These are phyloP conservation scores for Ganaspis brasiliensis DNA, from an alignment of 2,888 invertebrate genomes.

Conservation along the genomic window DNA sequence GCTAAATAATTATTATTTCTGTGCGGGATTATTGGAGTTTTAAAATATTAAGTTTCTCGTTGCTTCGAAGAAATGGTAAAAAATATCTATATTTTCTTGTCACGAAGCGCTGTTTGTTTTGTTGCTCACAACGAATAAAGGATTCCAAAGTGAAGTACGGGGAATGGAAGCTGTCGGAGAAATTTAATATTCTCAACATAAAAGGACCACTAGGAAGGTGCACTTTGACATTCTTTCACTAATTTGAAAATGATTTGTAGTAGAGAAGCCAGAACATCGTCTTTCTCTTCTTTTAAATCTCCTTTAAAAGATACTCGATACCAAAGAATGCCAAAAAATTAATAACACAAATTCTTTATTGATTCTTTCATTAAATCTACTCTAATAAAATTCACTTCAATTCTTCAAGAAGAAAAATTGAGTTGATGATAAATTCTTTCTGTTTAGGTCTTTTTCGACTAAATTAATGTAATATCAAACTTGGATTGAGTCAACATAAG, in stretches of 20 bases:
- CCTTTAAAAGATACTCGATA: conserved; percentile 21
- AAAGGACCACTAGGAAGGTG: conserved; percentile 53
- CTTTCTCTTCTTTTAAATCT: conserved; percentile 9
- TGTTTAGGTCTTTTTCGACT: background rate
- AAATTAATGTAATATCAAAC: too few species aligned
- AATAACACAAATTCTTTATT: background rate
- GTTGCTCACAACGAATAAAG: conserved; percentile 27
- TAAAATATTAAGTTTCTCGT: background rate
- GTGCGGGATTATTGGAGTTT: too few species aligned
- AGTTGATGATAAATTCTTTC: background rate
- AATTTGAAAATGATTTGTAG: conserved; percentile 66
- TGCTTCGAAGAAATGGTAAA: background rate
- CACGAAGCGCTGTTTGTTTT: conserved; percentile 24
- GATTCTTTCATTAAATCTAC: background rate
- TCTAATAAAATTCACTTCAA: too few species aligned
- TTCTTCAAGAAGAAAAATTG: too few species aligned
- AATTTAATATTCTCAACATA: conserved; percentile 69
- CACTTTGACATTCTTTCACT: conserved; percentile 60
- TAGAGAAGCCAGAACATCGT: conserved; percentile 32
- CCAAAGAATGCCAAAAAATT: conserved; percentile 15
- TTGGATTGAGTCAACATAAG: too few species aligned
- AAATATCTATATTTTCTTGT: conserved; percentile 13
- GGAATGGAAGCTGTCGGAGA: conserved; percentile 60
- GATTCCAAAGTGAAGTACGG: conserved; percentile 27
- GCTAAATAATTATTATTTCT: too few species aligned